These are phyloP conservation scores for Daphoenositta chrysoptera DNA, from an alignment of 2,113 vertebrate species.

Conservation along the genomic window DNA sequence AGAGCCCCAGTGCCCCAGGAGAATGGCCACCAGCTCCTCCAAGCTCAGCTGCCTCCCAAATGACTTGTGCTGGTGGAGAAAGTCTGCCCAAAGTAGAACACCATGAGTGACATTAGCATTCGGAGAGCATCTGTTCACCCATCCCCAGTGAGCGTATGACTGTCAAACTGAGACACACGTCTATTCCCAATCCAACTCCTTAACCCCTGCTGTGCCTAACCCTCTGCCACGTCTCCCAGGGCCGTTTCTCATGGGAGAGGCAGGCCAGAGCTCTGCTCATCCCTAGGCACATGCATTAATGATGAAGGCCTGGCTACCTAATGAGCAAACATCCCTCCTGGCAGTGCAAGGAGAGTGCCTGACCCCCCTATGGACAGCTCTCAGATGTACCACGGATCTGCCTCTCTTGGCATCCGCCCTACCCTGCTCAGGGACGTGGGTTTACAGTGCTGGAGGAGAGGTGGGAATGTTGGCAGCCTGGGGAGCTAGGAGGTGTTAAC, in stretches of 20 bases:
- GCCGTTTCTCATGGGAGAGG: background rate
- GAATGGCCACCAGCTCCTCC: background rate
- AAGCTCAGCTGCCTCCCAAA: background rate
- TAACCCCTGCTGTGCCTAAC: constrained; percentile 59
- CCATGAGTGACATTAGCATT: constrained; percentile 64
- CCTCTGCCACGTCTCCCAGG: background rate
- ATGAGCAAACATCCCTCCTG: background rate
- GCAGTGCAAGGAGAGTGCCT: background rate
- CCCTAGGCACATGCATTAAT: background rate
- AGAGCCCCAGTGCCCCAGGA: background rate
- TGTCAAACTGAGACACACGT: constrained; percentile 57
- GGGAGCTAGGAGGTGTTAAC: background rate
- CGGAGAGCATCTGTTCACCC: constrained; percentile 64
- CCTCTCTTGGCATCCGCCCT: background rate
- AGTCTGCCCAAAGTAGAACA: constrained; percentile 60
- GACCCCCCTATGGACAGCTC: background rate
- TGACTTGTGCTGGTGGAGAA: constrained; percentile 55
- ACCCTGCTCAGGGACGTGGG: background rate
- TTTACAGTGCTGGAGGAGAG: background rate
- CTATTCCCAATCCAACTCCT: constrained; percentile 61
- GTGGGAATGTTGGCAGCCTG: background rate
- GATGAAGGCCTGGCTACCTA: background rate
- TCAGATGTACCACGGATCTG: background rate
- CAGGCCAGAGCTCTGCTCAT: background rate
- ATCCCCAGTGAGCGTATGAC: constrained; percentile 59